Conservation (phyloP, 2,113 vertebrate species). For the Platysternon megacephalum region DNA sequence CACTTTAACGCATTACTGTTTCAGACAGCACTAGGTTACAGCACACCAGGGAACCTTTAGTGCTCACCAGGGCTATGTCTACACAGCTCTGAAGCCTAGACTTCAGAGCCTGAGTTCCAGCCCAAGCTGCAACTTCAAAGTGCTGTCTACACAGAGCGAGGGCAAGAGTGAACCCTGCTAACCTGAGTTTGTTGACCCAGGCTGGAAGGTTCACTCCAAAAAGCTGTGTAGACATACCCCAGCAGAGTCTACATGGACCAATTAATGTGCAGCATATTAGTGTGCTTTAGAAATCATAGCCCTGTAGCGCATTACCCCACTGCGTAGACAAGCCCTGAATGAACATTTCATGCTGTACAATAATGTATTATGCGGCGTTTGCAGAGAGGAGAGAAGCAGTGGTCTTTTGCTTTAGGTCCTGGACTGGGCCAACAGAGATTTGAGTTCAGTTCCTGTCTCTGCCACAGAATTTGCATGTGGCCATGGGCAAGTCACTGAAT, state of each 20-base stretch:
- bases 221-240: not conserved
- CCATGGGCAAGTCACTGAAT: not conserved
- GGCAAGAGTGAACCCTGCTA: not conserved
- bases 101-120: not conserved
- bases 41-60: too few species aligned
- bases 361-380: not conserved
- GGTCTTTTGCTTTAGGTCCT: not conserved
- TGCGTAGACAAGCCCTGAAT: not conserved
- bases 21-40: not conserved
- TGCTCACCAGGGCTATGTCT: not conserved
- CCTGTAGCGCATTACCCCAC: not conserved
- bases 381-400: not conserved
- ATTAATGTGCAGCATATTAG: not conserved
- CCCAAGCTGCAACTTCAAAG: not conserved
- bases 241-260: not conserved
- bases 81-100: not conserved
- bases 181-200: not conserved
- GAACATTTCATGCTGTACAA: accelerated
- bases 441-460: not conserved
- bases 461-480: not conserved
- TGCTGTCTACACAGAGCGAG: not conserved
- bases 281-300: not conserved
- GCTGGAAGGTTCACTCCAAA: not conserved
- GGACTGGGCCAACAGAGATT: not conserved
- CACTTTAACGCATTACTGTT: not conserved